phyloP scores from a whole-genome alignment of 2,113 vertebrate species.

The Axis porcinus region DNA sequence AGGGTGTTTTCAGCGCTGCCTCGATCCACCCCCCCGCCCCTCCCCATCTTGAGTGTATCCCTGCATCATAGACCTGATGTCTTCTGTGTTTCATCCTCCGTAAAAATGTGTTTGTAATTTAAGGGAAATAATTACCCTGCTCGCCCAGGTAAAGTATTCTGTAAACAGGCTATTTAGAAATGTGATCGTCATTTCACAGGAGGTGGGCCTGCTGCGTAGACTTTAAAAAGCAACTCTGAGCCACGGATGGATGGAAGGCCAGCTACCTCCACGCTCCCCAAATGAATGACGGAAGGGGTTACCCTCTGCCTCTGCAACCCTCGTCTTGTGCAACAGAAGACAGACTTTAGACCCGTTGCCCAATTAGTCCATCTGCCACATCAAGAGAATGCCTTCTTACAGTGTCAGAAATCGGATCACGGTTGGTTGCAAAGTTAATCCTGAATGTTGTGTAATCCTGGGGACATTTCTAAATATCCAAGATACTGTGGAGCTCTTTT shows the following conservation, averaged over 20 bases:
- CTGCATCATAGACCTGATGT: background rate
- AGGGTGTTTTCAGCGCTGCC: background rate
- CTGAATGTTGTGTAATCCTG: background rate
- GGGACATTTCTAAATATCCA: background rate
- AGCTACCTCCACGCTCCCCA: background rate
- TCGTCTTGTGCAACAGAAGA: background rate
- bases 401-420: background rate
- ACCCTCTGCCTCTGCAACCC: background rate
- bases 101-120: background rate
- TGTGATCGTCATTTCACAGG: background rate
- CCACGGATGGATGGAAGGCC: background rate
- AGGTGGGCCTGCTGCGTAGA: background rate
- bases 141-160: background rate
- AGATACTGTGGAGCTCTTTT: background rate
- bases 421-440: constrained; percentile 1
- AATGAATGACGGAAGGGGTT: background rate
- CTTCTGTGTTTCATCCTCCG: background rate
- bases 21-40: background rate
- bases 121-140: background rate
- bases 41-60: background rate
- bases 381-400: background rate
- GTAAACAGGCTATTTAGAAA: background rate
- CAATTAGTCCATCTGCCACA: background rate
- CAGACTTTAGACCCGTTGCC: constrained; percentile 1
- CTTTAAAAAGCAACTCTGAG: background rate